phyloP scores from a whole-genome alignment of 2,113 vertebrate genomes.

The Opisthocomus hoazin region DNA sequence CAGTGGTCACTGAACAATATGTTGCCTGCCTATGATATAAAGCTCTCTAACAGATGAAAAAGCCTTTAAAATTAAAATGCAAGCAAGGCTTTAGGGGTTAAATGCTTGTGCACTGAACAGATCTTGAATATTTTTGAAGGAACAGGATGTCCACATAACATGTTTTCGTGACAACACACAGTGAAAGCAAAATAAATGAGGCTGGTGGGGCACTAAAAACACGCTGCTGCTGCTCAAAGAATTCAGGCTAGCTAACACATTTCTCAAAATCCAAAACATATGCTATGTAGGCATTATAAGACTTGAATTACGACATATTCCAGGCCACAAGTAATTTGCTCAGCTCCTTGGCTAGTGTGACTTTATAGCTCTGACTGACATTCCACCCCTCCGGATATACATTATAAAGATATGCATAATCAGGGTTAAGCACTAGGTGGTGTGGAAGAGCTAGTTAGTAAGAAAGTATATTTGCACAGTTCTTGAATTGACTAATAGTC shows the following conservation, averaged over 20 bases:
- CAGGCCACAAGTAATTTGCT: not conserved
- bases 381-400: accelerated
- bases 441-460: not conserved
- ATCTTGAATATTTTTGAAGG: not conserved
- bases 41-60: not conserved
- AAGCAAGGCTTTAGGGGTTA: not conserved
- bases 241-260: not conserved
- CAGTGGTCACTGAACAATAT: not conserved
- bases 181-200: not conserved
- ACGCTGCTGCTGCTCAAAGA: not conserved
- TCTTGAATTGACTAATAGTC: not conserved
- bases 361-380: not conserved
- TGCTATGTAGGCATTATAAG: not conserved
- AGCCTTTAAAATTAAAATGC: not conserved
- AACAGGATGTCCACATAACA: not conserved
- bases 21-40: not conserved
- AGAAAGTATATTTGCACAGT: not conserved
- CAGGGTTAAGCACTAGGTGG: constrained; percentile 16
- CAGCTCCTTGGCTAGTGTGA: not conserved
- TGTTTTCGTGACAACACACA: not conserved
- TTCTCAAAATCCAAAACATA: not conserved
- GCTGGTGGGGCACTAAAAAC: not conserved
- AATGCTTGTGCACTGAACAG: not conserved
- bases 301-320: not conserved
- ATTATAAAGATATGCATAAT: not conserved